These are phyloP conservation scores for Ianthella basta DNA, from an alignment of 37 sponge, comb jelly and placozoan genomes.

Conservation along the genomic window DNA sequence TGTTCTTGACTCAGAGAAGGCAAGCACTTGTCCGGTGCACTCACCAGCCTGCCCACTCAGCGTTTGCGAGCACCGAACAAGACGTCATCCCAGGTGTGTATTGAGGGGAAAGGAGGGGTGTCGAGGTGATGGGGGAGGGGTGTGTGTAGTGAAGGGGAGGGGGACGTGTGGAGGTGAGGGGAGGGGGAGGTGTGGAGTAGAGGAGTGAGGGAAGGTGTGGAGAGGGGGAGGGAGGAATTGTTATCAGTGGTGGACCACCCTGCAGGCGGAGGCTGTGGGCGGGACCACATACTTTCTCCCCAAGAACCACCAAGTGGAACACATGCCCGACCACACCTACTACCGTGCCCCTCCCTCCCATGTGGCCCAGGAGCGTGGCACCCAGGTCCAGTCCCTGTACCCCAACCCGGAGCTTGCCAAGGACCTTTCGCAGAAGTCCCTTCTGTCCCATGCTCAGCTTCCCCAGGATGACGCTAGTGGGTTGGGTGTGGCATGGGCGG, in stretches of 20 bases:
- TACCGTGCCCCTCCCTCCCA: slow-evolving; percentile 27
- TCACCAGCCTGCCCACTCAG: no score
- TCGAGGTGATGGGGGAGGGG: slow-evolving; percentile 36
- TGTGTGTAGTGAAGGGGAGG: slow-evolving; percentile 75
- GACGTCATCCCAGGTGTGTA: slow-evolving; percentile 57
- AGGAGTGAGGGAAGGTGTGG: no score
- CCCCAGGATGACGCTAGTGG: slow-evolving; percentile 3
- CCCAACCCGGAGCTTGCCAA: slow-evolving; percentile 1
- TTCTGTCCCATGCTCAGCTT: slow-evolving; percentile 4
- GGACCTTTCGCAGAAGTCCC: background rate
- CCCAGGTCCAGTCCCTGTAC: slow-evolving; percentile 19
- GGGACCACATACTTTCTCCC: slow-evolving; percentile 60
- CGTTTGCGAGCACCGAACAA: no score
- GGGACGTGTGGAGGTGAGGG: slow-evolving; percentile 48
- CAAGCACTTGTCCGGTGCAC: no score
- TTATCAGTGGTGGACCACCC: no score
- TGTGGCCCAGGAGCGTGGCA: background rate
- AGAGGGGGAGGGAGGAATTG: no score
- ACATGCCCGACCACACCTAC: slow-evolving; percentile 25
- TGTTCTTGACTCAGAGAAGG: no score
- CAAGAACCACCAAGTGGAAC: slow-evolving; percentile 34
- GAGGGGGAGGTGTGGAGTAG: background rate
- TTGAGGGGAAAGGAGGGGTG: slow-evolving; percentile 45
- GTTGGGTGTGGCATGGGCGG: background rate
- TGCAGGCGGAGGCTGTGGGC: slow-evolving; percentile 45